Conservation (phyloP, 2,888 invertebrate species). For the Ennomos erosarius region DNA sequence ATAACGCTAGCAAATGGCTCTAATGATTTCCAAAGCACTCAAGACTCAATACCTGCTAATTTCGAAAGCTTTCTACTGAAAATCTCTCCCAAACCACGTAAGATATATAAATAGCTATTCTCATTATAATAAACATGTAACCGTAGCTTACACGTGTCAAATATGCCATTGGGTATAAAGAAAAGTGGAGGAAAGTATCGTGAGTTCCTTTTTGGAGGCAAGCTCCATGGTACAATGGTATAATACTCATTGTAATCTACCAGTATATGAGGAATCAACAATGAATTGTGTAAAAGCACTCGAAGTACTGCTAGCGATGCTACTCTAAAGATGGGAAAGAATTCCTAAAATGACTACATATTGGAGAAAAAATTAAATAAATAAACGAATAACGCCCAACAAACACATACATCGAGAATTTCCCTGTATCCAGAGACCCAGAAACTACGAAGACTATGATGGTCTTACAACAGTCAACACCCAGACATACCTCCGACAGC, state of each 20-base stretch:
- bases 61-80: constrained; percentile 30
- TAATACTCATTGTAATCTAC: constrained; percentile 26
- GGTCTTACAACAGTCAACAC: no score
- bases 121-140: constrained; percentile 42
- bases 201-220: constrained; percentile 72
- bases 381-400: no score
- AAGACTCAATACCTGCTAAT: constrained; percentile 9
- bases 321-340: background rate
- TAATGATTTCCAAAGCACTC: background rate
- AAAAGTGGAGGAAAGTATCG: constrained; percentile 52
- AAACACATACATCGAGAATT: no score
- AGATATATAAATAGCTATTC: constrained; percentile 17
- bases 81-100: constrained; percentile 8
- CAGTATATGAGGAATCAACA: constrained; percentile 23
- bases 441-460: no score
- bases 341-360: no score
- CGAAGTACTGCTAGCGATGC: constrained; percentile 6
- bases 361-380: no score
- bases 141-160: constrained; percentile 45
- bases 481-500: no score
- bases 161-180: constrained; percentile 36
- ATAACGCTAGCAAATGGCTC: no score
- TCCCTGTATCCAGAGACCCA: no score
- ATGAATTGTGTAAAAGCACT: background rate
- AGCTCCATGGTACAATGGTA: constrained; percentile 12